Conservation (phyloP, 1,140 invertebrate genomes). For the Drosophila murphyi region DNA sequence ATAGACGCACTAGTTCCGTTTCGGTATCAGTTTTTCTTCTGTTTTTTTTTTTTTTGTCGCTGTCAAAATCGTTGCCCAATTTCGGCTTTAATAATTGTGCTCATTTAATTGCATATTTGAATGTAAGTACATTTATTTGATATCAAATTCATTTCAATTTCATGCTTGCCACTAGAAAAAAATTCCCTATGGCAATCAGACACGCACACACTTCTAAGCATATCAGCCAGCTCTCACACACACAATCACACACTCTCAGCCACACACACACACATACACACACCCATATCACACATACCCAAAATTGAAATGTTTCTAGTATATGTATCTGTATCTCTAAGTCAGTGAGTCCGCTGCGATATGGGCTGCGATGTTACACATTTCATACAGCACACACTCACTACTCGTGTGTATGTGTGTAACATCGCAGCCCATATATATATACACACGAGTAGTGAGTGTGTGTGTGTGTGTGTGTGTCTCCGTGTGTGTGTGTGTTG, state of each 20-base stretch:
- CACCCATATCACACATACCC: slow-evolving; percentile 30
- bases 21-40: slow-evolving; percentile 5
- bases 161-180: slow-evolving; percentile 68
- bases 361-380: slow-evolving; percentile 65
- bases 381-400: slow-evolving; percentile 76
- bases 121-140: slow-evolving; percentile 61
- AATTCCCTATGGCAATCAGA: slow-evolving; percentile 61
- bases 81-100: slow-evolving; percentile 32
- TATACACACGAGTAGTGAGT: slow-evolving; percentile 30
- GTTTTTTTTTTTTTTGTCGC: not conserved
- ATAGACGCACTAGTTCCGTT: slow-evolving; percentile 26
- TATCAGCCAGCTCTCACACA: slow-evolving; percentile 46
- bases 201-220: slow-evolving; percentile 39
- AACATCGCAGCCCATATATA: too few relatives aligned
- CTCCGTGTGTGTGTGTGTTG: slow-evolving; percentile 31
- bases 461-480: slow-evolving; percentile 15
- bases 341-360: slow-evolving; percentile 55
- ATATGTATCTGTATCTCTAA: slow-evolving; percentile 42
- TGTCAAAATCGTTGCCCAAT: slow-evolving; percentile 4
- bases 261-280: slow-evolving; percentile 38
- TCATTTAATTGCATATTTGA: slow-evolving; percentile 43
- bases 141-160: slow-evolving; percentile 72
- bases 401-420: too few relatives aligned
- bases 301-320: slow-evolving; percentile 54
- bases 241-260: slow-evolving; percentile 31